Conservation (phyloP, 1,140 invertebrate species). For the Amyelois transitella region DNA sequence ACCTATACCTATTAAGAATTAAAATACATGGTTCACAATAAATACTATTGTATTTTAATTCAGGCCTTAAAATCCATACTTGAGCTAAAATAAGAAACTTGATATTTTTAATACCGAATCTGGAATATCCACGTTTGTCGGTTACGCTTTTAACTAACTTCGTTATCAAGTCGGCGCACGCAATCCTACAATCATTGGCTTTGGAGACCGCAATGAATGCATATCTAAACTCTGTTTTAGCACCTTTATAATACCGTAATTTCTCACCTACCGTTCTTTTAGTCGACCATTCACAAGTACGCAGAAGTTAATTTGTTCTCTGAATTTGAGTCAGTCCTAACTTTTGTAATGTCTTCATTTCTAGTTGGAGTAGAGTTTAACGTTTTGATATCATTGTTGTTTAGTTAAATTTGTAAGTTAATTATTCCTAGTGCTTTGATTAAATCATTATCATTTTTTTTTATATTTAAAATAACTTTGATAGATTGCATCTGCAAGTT, state of each 20-base stretch:
- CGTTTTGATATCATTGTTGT: too few species aligned
- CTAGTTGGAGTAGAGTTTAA: too few species aligned
- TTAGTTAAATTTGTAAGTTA: too few species aligned
- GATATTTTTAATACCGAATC: background rate
- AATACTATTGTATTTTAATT: too few species aligned
- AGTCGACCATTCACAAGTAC: conserved; percentile 5
- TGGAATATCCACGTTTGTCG: conserved; percentile 35
- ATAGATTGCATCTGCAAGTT: too few species aligned
- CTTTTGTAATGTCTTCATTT: background rate
- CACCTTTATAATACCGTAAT: conserved; percentile 39
- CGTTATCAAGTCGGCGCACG: conserved; percentile 56
- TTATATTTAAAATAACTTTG: too few species aligned
- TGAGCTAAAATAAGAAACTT: too few species aligned
- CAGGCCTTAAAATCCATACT: too few species aligned
- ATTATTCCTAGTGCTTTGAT: too few species aligned
- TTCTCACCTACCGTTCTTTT: conserved; percentile 17
- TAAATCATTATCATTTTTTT: too few species aligned
- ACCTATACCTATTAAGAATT: too few species aligned
- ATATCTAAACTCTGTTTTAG: conserved; percentile 53
- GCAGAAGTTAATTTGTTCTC: conserved; percentile 14
- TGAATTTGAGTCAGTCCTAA: background rate
- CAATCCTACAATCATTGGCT: conserved; percentile 52
- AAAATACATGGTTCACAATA: too few species aligned
- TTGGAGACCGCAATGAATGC: conserved; percentile 36
- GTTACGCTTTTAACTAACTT: conserved; percentile 47